Evolutionary conservation across 2,797 vertebrate species (phyloP), one percentile per base, ranked within the genome.

Genomic region (Garrulus glandarius): DNA sequence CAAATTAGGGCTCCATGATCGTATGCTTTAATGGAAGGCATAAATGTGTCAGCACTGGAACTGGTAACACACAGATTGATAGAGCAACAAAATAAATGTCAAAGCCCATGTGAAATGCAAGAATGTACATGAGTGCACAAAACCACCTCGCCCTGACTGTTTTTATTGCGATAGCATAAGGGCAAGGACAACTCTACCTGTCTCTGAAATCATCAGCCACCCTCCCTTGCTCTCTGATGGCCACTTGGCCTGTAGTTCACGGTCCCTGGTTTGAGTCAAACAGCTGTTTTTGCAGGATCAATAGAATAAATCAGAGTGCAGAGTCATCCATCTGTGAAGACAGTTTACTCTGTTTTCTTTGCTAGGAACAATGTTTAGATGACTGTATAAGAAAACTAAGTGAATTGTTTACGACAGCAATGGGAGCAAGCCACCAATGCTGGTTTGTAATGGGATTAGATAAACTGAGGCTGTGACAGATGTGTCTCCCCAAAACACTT

Each of bases 251-350:
- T 56, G 32, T 5, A 57, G 87, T 50, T 93, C 79, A 82, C 0
- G 4, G 84, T 47, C 78, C 21, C 47, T 15, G 21, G 29, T 47
- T 93, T 52, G 74, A 85, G 30, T 30, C 63, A 70, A 84, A 69
- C 67, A 89, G 50, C 37, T 84, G 77, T 29, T 85, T 69, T 30
- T 14, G 6, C 30, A 79, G 44, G 67, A 84, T 29, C 19, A 6
- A 67, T 6, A 76, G 52, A 87, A 94, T 74, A 93, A 89, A 93
- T 80, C 75, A 74, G 64, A 80, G 29, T 21, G 44, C 52, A 84
- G 37, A 26, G 27, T 41, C 71, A 74, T 49, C 71, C 49, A 60
- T 52, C 79, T 84, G 24, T 27, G 55, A 79, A 76, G 84, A 87
- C 44, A 60, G 53, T 30, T 93, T 37, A 61, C n/a, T 60, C 68